Evolutionary conservation across 2,113 vertebrate species (phyloP), one percentile per base, ranked within the genome.

Genomic region (Mola mola): DNA sequence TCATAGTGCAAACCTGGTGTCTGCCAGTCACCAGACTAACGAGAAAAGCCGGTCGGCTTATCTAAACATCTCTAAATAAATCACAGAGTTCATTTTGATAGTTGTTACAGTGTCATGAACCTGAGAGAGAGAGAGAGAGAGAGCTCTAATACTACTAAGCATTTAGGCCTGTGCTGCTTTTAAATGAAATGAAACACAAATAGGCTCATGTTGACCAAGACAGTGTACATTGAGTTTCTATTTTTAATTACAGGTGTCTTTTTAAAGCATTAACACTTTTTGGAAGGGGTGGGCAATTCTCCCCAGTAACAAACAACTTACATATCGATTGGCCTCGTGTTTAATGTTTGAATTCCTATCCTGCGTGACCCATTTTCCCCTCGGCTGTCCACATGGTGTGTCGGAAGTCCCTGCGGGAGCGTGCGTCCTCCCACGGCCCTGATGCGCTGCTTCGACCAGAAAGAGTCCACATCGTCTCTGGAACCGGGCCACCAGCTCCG

Each of bases 391-490:
- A 52, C 24, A 38, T 34, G 68, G 3, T 13, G 5, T 44, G 4
- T 52, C 55, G 1, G 8, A 2, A 3, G 9, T 15, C 34, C 24
- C 26, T 0, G 12, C 42, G 2, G 1, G n/a, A 12, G 25, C 4
- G 34, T 22, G 6, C 24, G 26, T 25, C 31, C 8, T 34, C 4
- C 8, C 28, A 9, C 4, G 10, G 19, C 6, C 28, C 13, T 34
- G 59, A 64, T 28, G 60, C 13, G 55, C 26, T 0, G 59, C 75
- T 6, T 44, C 78, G 8, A 80, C 64, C 6, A 88, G 91, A 56
- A 92, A 90, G 52, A 98, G 92, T 24, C 96, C 96, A 68, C 95
- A 98, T 78, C 64, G 65, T 43, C 92, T 94, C 90, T 98, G 96
- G 84, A 98, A 98, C 26, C 91, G 84, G 47, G 94, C 95, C 59